phyloP scores from a whole-genome alignment of 2,113 vertebrate genomes.

The Dasyprocta punctata region DNA sequence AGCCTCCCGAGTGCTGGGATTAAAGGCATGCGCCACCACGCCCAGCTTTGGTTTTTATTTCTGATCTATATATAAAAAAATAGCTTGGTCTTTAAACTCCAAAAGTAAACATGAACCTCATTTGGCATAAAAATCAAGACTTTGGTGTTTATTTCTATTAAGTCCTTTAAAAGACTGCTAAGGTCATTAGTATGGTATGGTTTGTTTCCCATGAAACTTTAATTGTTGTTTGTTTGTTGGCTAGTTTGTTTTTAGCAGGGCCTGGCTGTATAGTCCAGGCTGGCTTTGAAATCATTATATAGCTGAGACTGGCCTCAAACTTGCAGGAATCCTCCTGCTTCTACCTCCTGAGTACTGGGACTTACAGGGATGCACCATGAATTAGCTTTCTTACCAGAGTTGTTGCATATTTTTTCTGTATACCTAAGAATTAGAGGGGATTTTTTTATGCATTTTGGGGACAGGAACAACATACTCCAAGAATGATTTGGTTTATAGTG shows the following conservation, averaged over 20 bases:
- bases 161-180: background rate
- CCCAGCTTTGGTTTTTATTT: constrained; percentile 55
- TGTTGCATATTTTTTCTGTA: constrained; percentile 13
- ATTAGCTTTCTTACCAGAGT: background rate
- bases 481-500: constrained; percentile 49
- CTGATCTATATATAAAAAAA: background rate
- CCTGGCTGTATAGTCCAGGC: background rate
- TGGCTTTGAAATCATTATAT: background rate
- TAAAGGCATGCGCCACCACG: too few relatives aligned
- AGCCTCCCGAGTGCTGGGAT: too few relatives aligned
- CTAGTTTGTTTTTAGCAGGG: background rate
- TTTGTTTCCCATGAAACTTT: constrained; percentile 42
- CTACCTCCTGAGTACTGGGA: background rate
- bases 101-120: constrained; percentile 44
- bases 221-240: background rate
- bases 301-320: background rate
- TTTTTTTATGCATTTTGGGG: constrained; percentile 42
- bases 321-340: background rate
- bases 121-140: constrained; percentile 60
- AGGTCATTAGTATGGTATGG: background rate
- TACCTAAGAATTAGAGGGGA: constrained; percentile 32
- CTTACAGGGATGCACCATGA: background rate
- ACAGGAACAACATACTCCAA: constrained; percentile 31
- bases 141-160: background rate
- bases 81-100: constrained; percentile 2